Evolutionary conservation across 2,888 invertebrate species (phyloP).

Genomic region (Pristionchus fissidentatus): DNA sequence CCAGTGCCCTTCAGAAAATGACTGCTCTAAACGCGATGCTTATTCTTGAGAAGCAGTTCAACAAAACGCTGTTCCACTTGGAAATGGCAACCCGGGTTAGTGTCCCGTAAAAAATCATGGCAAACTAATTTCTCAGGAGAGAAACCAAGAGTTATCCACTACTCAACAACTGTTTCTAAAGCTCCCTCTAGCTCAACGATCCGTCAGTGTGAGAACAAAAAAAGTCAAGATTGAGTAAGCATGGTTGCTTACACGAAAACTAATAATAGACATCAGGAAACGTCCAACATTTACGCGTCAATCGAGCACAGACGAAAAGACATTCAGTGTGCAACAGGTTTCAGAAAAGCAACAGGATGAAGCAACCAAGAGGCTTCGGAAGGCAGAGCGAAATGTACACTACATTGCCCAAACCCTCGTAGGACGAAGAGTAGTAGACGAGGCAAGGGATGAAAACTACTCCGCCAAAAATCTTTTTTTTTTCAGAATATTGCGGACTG

Average conservation of each 20-base stretch:
- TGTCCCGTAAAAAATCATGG: neutral
- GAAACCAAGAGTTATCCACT: conserved; percentile 49
- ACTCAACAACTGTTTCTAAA: conserved; percentile 58
- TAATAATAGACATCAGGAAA: neutral
- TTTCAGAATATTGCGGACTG: conserved; percentile 71
- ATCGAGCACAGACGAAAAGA: conserved; percentile 14
- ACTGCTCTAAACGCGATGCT: conserved; percentile 64
- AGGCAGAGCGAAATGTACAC: conserved; percentile 69
- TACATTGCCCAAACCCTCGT: conserved; percentile 70
- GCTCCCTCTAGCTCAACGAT: conserved; percentile 58
- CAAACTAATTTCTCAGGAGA: conserved; percentile 3
- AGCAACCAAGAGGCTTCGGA: conserved; percentile 52
- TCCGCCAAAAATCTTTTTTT: neutral
- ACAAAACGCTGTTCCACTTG: conserved; percentile 64
- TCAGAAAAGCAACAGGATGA: conserved; percentile 7
- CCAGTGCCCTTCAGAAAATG: conserved; percentile 56
- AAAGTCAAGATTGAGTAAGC: conserved; percentile 5
- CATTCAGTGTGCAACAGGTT: neutral
- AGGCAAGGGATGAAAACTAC: conserved; percentile 52
- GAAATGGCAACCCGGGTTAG: conserved; percentile 52
- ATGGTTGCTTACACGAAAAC: neutral
- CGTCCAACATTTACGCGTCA: neutral
- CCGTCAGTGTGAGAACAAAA: conserved; percentile 53
- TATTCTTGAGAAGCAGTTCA: conserved; percentile 64
- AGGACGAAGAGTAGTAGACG: conserved; percentile 60